Conservation (phyloP, 2,113 vertebrate genomes). For the Rhynchopsitta pachyrhyncha region DNA sequence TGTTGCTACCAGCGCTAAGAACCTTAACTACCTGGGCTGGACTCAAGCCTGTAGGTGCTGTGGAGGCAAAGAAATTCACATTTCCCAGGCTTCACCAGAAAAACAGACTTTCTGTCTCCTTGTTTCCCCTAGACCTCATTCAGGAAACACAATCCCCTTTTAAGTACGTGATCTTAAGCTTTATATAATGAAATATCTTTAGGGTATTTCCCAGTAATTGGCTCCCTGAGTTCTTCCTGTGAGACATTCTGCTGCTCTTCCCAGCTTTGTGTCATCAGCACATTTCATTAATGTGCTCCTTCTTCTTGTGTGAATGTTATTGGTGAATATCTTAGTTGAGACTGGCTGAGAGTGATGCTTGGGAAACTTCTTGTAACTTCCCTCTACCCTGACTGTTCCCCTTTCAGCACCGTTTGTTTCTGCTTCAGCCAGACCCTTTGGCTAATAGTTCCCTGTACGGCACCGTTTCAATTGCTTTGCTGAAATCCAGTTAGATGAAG, state of each 20-base stretch:
- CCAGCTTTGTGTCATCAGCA: neutral
- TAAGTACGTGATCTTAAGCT: slow-evolving; percentile 22
- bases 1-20: neutral
- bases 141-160: slow-evolving; percentile 33
- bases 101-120: slow-evolving; percentile 32
- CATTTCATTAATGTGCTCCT: neutral
- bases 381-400: neutral
- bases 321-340: neutral
- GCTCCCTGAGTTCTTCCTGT: slow-evolving; percentile 9
- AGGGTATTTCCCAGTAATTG: neutral
- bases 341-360: neutral
- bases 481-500: slow-evolving; percentile 33
- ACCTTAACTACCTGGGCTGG: neutral
- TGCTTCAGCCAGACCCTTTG: neutral
- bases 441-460: neutral
- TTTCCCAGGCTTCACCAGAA: neutral
- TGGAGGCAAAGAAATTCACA: neutral
- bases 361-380: neutral
- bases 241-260: slow-evolving; percentile 3
- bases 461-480: neutral
- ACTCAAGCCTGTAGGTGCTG: neutral
- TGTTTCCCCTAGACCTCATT: neutral
- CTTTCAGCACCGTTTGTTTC: slow-evolving; percentile 32
- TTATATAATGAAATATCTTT: slow-evolving; percentile 42
- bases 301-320: neutral